phyloP scores from a whole-genome alignment of 1,140 invertebrate genomes.

The Diachasmimorpha longicaudata region DNA sequence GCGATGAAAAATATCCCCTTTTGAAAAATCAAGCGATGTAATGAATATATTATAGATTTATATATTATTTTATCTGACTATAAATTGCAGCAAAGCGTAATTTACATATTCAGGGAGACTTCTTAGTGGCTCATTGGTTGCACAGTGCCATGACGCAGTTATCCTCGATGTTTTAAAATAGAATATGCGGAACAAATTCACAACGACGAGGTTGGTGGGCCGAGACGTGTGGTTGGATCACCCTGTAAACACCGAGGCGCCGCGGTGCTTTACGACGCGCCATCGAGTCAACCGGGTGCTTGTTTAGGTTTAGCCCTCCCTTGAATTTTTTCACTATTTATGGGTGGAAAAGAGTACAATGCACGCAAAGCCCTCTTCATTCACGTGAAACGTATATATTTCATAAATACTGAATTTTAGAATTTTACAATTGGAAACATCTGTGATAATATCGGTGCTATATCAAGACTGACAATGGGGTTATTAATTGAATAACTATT shows the following conservation, averaged over 20 bases:
- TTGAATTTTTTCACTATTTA: conserved; percentile 35
- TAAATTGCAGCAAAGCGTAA: not conserved
- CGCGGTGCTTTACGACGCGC: conserved; percentile 58
- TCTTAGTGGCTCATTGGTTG: not conserved
- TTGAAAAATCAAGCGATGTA: too few relatives aligned
- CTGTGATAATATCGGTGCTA: too few relatives aligned
- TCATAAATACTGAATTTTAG: too few relatives aligned
- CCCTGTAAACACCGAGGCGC: conserved; percentile 58
- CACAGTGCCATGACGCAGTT: not conserved
- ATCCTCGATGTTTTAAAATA: conserved; percentile 2
- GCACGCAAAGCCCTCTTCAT: not conserved
- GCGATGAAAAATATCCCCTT: too few relatives aligned
- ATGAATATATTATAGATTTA: too few relatives aligned
- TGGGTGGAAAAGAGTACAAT: not conserved
- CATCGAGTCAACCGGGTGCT: conserved; percentile 42
- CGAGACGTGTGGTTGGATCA: conserved; percentile 43
- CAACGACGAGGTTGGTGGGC: conserved; percentile 31
- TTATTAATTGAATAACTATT: too few relatives aligned
- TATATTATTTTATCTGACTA: too few relatives aligned
- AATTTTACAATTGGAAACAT: too few relatives aligned
- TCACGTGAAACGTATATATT: not conserved
- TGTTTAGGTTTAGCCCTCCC: conserved; percentile 54
- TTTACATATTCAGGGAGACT: not conserved
- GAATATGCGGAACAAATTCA: conserved; percentile 21
- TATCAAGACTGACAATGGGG: too few relatives aligned